Conservation (phyloP, 2,113 vertebrate species). For the Poeciliopsis turrubarensis region DNA sequence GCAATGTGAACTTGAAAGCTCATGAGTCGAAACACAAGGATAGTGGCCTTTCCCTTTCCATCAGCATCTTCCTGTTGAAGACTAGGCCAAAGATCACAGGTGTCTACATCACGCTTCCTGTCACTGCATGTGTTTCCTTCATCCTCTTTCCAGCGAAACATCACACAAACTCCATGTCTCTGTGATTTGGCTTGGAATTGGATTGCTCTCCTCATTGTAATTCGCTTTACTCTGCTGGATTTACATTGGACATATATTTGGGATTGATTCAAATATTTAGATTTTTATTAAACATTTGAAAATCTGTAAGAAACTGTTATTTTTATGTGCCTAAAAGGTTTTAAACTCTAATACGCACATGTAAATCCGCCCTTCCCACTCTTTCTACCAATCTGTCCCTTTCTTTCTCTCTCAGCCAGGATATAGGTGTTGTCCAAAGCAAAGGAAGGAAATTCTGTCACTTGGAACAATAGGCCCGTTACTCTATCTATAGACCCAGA, state of each 20-base stretch:
- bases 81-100: slow-evolving; percentile 78
- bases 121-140: slow-evolving; percentile 60
- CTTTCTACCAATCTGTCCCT: slow-evolving; percentile 53
- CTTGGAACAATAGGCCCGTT: slow-evolving; percentile 83
- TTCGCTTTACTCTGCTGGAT: neutral
- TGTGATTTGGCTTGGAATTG: neutral
- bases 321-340: neutral
- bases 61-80: slow-evolving; percentile 74
- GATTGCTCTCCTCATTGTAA: neutral
- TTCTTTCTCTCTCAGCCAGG: slow-evolving; percentile 72
- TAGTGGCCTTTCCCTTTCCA: slow-evolving; percentile 58
- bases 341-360: slow-evolving; percentile 14
- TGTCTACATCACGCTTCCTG: slow-evolving; percentile 76
- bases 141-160: slow-evolving; percentile 63
- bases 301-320: neutral
- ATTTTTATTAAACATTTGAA: neutral
- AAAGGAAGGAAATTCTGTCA: slow-evolving; percentile 87
- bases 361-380: slow-evolving; percentile 42
- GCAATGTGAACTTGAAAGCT: slow-evolving; percentile 1
- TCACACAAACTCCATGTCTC: slow-evolving; percentile 8
- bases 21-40: slow-evolving; percentile 21
- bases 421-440: slow-evolving; percentile 87
- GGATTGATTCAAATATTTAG: neutral
- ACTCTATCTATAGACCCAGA: slow-evolving; percentile 85
- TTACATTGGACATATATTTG: neutral